phyloP scores from a whole-genome alignment of 2,113 vertebrate species.

The Oncorhynchus tshawytscha region DNA sequence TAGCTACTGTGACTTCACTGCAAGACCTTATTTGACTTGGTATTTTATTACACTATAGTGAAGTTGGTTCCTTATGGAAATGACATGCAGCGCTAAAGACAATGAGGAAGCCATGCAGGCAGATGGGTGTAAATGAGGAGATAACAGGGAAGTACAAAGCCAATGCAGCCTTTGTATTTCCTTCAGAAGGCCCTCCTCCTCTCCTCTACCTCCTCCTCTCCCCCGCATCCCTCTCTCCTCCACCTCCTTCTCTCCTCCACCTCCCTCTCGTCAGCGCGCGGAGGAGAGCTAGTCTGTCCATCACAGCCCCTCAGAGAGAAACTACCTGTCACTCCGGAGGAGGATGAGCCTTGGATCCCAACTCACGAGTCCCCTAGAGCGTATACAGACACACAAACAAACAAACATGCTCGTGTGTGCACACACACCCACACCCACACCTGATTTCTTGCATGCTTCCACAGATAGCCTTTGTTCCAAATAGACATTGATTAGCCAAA shows the following conservation, averaged over 20 bases:
- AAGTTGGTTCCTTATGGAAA: conserved; percentile 59
- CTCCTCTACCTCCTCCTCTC: conserved; percentile 53
- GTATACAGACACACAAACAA: conserved; percentile 43
- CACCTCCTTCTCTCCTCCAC: conserved; percentile 46
- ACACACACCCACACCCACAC: background rate
- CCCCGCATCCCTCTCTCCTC: conserved; percentile 27
- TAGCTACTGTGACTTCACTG: conserved; percentile 12
- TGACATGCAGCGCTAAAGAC: conserved; percentile 55
- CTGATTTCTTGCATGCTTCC: background rate
- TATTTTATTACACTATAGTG: conserved; percentile 27
- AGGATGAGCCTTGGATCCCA: conserved; percentile 52
- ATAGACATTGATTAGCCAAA: background rate
- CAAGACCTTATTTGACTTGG: conserved; percentile 42
- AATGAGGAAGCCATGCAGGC: conserved; percentile 44
- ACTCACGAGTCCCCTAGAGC: conserved; percentile 35
- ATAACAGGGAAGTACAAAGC: conserved; percentile 57
- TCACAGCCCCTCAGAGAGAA: conserved; percentile 58
- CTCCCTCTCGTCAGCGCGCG: conserved; percentile 31
- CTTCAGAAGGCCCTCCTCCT: conserved; percentile 46
- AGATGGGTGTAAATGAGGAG: conserved; percentile 26
- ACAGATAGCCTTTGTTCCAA: background rate
- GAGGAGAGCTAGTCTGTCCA: conserved; percentile 60
- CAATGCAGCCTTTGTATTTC: conserved; percentile 62
- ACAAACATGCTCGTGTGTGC: conserved; percentile 14
- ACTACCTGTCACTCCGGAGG: conserved; percentile 65